Conservation (phyloP, 92 coral and sea anemone species). For the Phymanthus crucifer region DNA sequence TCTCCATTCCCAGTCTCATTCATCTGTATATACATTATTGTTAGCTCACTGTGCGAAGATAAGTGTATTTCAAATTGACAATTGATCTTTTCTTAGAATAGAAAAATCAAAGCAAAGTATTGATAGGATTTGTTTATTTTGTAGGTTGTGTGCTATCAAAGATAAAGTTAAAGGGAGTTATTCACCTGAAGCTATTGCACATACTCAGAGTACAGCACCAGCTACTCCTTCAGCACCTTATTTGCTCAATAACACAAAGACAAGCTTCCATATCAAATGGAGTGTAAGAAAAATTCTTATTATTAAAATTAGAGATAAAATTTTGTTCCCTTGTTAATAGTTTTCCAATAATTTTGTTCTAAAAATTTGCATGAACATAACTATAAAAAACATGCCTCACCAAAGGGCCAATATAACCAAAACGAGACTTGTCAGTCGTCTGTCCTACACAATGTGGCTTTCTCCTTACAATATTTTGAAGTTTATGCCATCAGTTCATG, state of each 20-base stretch:
- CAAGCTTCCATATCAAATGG: constrained; percentile 84
- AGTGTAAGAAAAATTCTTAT: constrained; percentile 51
- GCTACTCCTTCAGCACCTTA: constrained; percentile 75
- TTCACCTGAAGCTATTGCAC: constrained; percentile 82
- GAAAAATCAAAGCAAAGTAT: not conserved
- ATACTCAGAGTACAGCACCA: constrained; percentile 82
- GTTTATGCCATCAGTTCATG: no score
- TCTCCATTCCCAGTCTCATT: no score
- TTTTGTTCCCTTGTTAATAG: no score
- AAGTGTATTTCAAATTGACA: no score
- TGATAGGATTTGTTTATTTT: not conserved
- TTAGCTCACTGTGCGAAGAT: no score
- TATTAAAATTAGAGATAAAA: not conserved
- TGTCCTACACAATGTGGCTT: no score
- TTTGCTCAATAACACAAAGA: constrained; percentile 72
- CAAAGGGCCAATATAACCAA: no score
- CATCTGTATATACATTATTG: no score
- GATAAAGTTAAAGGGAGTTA: constrained; percentile 69
- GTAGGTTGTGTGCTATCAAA: constrained; percentile 81
- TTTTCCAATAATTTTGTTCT: not conserved
- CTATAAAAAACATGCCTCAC: no score
- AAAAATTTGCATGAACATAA: no score
- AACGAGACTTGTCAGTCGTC: no score
- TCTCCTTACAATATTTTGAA: no score
- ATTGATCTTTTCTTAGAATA: not conserved